These are phyloP conservation scores for Fopius arisanus DNA, from an alignment of 1,140 invertebrate species.

Conservation along the genomic window DNA sequence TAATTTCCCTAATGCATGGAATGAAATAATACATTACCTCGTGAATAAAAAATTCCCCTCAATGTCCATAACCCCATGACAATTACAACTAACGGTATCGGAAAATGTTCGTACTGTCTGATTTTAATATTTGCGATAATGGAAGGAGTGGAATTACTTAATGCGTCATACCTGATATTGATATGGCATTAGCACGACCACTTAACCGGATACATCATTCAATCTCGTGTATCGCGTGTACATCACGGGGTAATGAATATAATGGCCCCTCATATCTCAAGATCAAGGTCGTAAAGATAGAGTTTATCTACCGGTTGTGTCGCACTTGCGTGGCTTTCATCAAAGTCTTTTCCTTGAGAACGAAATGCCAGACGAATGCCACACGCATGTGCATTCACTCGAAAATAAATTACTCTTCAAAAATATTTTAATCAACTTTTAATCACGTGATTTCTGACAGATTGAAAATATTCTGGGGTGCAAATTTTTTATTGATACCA, in stretches of 20 bases:
- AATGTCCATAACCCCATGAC: too few relatives aligned
- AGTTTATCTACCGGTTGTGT: constrained; percentile 2
- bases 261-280: constrained; percentile 5
- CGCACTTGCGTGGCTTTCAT: neutral
- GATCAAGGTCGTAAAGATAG: constrained; percentile 26
- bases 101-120: neutral
- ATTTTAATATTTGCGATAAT: neutral
- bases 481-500: too few relatives aligned
- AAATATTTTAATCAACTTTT: too few relatives aligned
- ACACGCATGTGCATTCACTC: neutral
- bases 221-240: constrained; percentile 10
- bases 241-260: neutral
- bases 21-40: too few relatives aligned
- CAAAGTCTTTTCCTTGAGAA: neutral
- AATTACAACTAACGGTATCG: too few relatives aligned
- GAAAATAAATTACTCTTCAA: too few relatives aligned
- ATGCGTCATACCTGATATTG: neutral
- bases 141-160: neutral
- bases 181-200: neutral
- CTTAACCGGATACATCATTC: neutral
- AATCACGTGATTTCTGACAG: too few relatives aligned
- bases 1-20: too few relatives aligned
- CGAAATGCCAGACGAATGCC: neutral
- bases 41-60: too few relatives aligned
- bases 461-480: too few relatives aligned